Evolutionary conservation across 2,888 invertebrate genomes (phyloP).

Genomic region (Euspilapteryx auroguttella): DNA sequence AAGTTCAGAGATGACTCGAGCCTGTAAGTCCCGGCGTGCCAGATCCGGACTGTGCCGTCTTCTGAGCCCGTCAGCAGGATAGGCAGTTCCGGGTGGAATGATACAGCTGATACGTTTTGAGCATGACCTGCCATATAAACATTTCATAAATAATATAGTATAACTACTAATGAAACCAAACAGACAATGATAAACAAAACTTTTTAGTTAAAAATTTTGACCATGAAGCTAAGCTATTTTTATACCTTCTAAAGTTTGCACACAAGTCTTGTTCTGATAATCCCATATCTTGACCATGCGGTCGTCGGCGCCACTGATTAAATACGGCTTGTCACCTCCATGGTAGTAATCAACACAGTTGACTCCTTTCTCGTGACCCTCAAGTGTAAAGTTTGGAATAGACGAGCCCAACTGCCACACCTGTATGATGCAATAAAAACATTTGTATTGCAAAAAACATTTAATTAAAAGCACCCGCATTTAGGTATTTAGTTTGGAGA

Average conservation of each 20-base stretch:
- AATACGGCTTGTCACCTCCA: constrained; percentile 98
- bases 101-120: constrained; percentile 93
- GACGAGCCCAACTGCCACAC: constrained; percentile 98
- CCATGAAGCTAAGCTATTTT: too few species aligned
- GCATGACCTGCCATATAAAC: constrained; percentile 90
- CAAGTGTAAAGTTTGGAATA: constrained; percentile 96
- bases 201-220: too few species aligned
- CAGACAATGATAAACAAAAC: too few species aligned
- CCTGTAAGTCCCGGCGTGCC: constrained; percentile 98
- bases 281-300: constrained; percentile 99
- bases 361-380: constrained; percentile 98
- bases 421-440: constrained; percentile 23
- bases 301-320: constrained; percentile 99
- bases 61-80: constrained; percentile 97
- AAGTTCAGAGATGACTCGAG: constrained; percentile 96
- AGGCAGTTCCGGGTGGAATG: constrained; percentile 97
- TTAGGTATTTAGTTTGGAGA: too few species aligned
- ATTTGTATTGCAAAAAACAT: too few species aligned
- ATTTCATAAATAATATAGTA: neutral
- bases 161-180: neutral
- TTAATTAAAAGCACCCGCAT: too few species aligned
- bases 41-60: constrained; percentile 95
- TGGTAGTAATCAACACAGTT: constrained; percentile 99
- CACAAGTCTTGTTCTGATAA: constrained; percentile 99
- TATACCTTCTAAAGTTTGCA: constrained; percentile 90